Percentiles rank a stretch among this genome's conserved stretches.
phyloP scores from a whole-genome alignment of 2,888 invertebrate species.

The Drosophila aldrichi region DNA sequence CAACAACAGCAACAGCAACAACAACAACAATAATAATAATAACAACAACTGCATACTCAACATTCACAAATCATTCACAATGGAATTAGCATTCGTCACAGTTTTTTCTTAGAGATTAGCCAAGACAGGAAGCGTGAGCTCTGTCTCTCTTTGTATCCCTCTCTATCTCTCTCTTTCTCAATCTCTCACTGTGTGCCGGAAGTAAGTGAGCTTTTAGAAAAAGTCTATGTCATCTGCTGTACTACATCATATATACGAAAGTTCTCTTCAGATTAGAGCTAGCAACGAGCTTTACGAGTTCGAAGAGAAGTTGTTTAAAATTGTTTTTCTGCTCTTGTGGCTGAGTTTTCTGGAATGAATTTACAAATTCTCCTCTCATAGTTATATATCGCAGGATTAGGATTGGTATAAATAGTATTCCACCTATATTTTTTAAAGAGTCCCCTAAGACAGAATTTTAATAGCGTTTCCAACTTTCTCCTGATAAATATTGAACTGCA shows the following conservation, averaged over 20 bases:
- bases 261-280: neutral
- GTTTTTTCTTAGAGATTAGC: neutral
- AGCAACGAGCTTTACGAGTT: no score
- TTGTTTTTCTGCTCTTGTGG: neutral
- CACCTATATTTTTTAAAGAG: no score
- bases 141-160: neutral
- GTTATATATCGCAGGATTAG: no score
- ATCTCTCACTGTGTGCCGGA: neutral
- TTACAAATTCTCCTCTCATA: no score
- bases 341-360: no score
- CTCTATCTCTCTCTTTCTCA: neutral
- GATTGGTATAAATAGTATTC: no score
- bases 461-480: no score
- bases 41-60: slow-evolving; percentile 23
- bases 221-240: neutral
- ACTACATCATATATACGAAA: neutral
- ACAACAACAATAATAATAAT: slow-evolving; percentile 25
- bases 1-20: slow-evolving; percentile 30
- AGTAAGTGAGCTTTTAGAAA: neutral
- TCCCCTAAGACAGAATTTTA: no score
- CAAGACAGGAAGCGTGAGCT: slow-evolving; percentile 6
- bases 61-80: slow-evolving; percentile 14
- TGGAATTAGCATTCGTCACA: slow-evolving; percentile 13
- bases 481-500: no score
- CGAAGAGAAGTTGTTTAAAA: neutral